Percentiles rank a stretch among this genome's conserved stretches.
These are phyloP conservation scores for Lasioglossum malachurum DNA, from an alignment of 2,888 invertebrate genomes.

Conservation along the genomic window DNA sequence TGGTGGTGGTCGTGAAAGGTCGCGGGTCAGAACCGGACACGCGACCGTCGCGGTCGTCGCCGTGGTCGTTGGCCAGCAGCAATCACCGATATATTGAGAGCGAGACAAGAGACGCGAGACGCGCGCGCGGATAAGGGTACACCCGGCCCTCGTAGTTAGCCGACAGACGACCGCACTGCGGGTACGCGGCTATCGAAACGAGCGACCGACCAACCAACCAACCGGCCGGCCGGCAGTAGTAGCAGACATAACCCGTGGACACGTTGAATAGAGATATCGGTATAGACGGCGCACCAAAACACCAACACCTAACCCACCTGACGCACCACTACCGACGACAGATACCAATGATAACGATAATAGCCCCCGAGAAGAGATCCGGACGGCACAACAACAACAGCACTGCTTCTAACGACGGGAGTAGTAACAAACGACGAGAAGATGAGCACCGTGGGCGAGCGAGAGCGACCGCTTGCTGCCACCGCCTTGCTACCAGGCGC, in stretches of 20 bases:
- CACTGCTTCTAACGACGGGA: conserved; percentile 61
- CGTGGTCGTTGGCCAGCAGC: conserved; percentile 55
- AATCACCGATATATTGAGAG: conserved; percentile 43
- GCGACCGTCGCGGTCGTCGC: conserved; percentile 42
- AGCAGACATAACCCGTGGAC: conserved; percentile 46
- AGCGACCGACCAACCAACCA: conserved; percentile 37
- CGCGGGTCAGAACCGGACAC: conserved; percentile 34
- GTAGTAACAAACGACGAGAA: conserved; percentile 29
- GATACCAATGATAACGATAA: conserved; percentile 61
- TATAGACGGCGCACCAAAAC: conserved; percentile 68
- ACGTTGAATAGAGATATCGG: conserved; percentile 51
- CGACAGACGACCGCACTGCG: conserved; percentile 80
- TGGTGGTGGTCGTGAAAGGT: conserved; percentile 38
- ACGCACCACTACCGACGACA: conserved; percentile 61
- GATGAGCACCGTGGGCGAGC: conserved; percentile 25
- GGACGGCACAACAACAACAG: conserved; percentile 65
- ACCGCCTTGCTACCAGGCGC: conserved; percentile 72
- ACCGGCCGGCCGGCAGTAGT: conserved; percentile 65
- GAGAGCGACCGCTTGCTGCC: conserved; percentile 56
- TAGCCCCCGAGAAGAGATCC: conserved; percentile 53
- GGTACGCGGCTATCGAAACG: conserved; percentile 63
- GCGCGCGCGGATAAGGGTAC: conserved; percentile 60
- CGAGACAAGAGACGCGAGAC: conserved; percentile 17
- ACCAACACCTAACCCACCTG: conserved; percentile 68
- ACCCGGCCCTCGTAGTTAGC: conserved; percentile 74